Evolutionary conservation across 2,113 vertebrate species (phyloP).

Genomic region (Chlorocebus sabaeus): DNA sequence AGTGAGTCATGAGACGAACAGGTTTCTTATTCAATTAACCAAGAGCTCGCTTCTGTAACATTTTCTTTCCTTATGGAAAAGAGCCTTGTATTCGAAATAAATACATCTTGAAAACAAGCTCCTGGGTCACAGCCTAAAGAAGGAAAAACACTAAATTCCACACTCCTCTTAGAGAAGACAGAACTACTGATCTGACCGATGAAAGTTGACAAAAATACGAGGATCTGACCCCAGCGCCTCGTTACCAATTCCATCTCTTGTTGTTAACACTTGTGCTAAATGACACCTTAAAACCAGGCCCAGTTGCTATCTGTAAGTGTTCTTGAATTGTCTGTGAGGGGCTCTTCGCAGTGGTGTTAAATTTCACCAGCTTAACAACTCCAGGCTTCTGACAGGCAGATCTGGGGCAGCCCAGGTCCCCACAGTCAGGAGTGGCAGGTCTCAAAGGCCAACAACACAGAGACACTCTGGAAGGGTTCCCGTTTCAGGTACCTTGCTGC

Average conservation of each 20-base stretch:
- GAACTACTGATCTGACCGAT: neutral
- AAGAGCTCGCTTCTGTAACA: neutral
- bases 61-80: constrained; percentile 12
- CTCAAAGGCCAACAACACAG: neutral
- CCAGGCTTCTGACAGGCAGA: neutral
- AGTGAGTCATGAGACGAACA: neutral
- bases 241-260: neutral
- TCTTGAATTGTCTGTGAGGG: neutral
- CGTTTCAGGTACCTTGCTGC: neutral
- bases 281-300: neutral
- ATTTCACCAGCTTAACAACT: neutral
- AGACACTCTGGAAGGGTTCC: neutral
- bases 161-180: neutral
- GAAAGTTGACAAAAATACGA: neutral
- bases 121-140: neutral
- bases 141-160: neutral
- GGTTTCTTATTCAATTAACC: neutral
- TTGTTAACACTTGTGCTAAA: neutral
- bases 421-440: neutral
- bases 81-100: neutral
- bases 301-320: neutral
- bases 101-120: constrained; percentile 10
- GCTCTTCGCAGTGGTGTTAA: neutral
- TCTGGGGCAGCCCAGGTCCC: neutral
- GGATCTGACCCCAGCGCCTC: neutral